These are phyloP conservation scores for Torymus aiolomorphi DNA, from an alignment of 2,888 invertebrate species.

Conservation along the genomic window DNA sequence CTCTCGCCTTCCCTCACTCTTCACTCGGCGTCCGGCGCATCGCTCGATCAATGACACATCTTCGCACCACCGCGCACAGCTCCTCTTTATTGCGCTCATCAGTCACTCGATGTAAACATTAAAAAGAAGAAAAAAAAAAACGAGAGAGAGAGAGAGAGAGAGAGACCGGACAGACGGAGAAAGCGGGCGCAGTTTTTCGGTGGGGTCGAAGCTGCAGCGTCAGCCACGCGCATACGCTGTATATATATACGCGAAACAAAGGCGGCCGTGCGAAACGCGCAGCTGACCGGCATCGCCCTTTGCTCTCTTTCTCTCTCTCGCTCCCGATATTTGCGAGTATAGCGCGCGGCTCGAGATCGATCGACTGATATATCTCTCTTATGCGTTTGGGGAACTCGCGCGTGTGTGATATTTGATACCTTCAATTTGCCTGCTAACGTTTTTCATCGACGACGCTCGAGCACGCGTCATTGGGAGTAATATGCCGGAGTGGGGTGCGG, in stretches of 20 bases:
- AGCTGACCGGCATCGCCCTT: conserved; percentile 68
- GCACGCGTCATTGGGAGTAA: neutral
- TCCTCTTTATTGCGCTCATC: conserved; percentile 75
- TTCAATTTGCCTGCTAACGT: conserved; percentile 41
- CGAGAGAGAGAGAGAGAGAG: conserved; percentile 49
- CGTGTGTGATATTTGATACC: conserved; percentile 48
- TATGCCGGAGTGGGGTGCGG: neutral
- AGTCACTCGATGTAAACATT: conserved; percentile 76
- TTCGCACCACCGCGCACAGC: conserved; percentile 69
- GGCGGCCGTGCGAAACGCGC: conserved; percentile 59
- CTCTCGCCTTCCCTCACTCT: conserved; percentile 10
- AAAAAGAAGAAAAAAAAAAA: conserved; percentile 72
- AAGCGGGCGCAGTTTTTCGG: conserved; percentile 43
- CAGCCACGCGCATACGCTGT: conserved; percentile 62
- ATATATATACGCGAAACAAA: conserved; percentile 62
- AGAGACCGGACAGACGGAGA: conserved; percentile 43
- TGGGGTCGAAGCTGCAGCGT: conserved; percentile 75
- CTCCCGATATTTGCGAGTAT: conserved; percentile 33
- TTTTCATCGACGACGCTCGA: neutral
- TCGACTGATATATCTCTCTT: conserved; percentile 50
- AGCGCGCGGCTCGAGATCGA: conserved; percentile 48
- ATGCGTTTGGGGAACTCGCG: conserved; percentile 20
- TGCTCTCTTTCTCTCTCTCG: neutral
- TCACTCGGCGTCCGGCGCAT: conserved; percentile 13
- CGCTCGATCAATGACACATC: conserved; percentile 74